Evolutionary conservation across 1,140 invertebrate genomes (phyloP), one percentile per base, ranked within the genome.

Genomic region (Macrostomum lignano): DNA sequence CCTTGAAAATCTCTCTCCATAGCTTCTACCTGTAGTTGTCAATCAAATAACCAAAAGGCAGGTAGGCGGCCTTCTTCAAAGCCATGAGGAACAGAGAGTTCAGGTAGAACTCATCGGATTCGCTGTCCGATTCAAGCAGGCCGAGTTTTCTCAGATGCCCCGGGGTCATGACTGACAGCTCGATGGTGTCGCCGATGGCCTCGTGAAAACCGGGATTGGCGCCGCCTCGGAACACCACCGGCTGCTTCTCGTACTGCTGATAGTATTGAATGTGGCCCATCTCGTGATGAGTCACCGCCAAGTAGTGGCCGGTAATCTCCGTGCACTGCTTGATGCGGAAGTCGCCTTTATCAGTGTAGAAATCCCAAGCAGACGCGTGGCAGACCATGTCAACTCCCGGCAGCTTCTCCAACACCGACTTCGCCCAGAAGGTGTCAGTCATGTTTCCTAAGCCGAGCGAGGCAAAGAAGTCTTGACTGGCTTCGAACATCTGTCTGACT

Each of bases 281-380:
- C 55, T 76, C 73, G 47, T 84, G 78, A 51, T 86, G 77, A 2
- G 70, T 71, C 0, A 68, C 71, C 31, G 68, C 60, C 6, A 86
- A 60, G 46, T 77, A 63, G 30, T 72, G 67, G 55, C 66, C 66
- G 9, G 65, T 70, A 2, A 79, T 58, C 36, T 64, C 49, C 1
- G 74, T 75, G 49, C 81, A 88, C 59, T 74, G 71, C 61, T 84
- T 88, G 41, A 88, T 78, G 48, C 75, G 79, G 56, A 39, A 67
- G 65, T 36, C 25, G 14, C 15, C 15, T 15, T 17, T 17, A 28
- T 28, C 19, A 28, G 31, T 21, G n/a, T n/a, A n/a, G 53, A 84
- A 84, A 51, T 84, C 77, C 77, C 77, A 84, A 3, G 77, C 77
- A 68, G 82, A 75, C 0, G 78, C 74, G 46, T 86, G 77, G 44